Conservation (phyloP, 64 coral and sea anemone species). For the Montipora cactus region DNA sequence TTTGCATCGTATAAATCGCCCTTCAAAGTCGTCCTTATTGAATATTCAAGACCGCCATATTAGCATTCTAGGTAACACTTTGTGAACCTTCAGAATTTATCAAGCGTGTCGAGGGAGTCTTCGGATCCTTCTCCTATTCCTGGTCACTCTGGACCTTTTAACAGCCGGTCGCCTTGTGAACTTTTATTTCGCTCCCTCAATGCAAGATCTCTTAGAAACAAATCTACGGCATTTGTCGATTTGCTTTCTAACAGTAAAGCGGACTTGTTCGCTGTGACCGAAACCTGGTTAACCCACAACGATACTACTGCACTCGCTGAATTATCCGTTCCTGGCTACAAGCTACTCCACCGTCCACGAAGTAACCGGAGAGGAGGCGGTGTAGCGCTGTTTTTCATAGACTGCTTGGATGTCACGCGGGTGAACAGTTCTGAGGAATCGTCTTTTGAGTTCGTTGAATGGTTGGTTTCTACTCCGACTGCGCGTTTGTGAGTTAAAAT, state of each 20-base stretch:
- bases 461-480: not conserved
- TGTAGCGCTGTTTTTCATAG: no score
- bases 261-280: constrained; percentile 18
- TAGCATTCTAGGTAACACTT: not conserved
- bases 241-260: not conserved
- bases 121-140: not conserved
- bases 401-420: no score
- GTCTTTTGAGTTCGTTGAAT: no score
- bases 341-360: not conserved
- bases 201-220: constrained; percentile 42
- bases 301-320: not conserved
- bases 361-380: no score
- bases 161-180: not conserved
- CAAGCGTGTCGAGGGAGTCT: not conserved
- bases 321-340: not conserved
- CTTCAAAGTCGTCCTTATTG: not conserved
- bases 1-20: not conserved
- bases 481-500: not conserved
- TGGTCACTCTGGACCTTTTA: not conserved
- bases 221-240: constrained; percentile 44
- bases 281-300: constrained; percentile 34
- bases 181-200: constrained; percentile 36
- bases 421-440: no score
- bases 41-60: not conserved
- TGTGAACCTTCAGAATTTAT: not conserved